phyloP scores from a whole-genome alignment of 2,797 vertebrate species.

The Urocyon cinereoargenteus region DNA sequence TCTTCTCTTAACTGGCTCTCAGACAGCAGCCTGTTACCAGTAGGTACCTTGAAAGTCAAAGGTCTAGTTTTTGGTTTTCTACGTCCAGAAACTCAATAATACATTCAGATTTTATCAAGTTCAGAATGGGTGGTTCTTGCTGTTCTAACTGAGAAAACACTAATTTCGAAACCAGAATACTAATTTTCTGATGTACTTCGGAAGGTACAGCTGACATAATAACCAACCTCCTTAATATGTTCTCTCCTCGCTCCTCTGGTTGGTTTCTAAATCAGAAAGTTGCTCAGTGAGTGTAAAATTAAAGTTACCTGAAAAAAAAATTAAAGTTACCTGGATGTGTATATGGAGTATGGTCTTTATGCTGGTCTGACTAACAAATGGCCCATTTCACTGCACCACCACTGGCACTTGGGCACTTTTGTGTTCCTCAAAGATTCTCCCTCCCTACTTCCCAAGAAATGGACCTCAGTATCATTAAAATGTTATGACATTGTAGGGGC shows the following conservation, averaged over 20 bases:
- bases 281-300: not conserved
- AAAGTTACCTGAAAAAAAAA: not conserved
- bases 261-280: conserved; percentile 24
- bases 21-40: not conserved
- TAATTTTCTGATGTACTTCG: conserved; percentile 28
- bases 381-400: not conserved
- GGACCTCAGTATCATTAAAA: not conserved
- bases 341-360: not conserved
- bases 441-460: not conserved
- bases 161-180: not conserved
- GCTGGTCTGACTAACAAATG: not conserved
- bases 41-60: not conserved
- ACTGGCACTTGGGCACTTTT: not conserved
- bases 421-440: not conserved
- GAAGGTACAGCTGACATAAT: not conserved
- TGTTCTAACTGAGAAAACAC: not conserved
- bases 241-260: not conserved
- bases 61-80: not conserved
- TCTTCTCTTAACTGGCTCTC: not conserved
- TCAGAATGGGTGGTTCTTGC: not conserved
- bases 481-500: not conserved
- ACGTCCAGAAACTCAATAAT: not conserved
- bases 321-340: not conserved
- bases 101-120: not conserved
- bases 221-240: not conserved